These are phyloP conservation scores for Rhinella marina DNA, from an alignment of 2,797 vertebrate species.

Conservation along the genomic window DNA sequence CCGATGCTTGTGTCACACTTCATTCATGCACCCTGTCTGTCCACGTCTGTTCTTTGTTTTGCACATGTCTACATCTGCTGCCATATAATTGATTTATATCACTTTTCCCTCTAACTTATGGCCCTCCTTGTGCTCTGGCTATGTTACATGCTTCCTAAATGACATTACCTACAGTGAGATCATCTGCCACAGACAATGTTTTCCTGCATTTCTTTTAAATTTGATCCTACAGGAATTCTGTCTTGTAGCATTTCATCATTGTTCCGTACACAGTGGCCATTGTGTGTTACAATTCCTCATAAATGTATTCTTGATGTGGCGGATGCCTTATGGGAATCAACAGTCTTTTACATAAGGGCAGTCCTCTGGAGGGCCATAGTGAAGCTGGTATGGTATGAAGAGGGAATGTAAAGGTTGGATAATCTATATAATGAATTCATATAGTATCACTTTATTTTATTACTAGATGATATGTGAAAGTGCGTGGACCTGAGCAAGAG, in stretches of 20 bases:
- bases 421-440: too few relatives aligned
- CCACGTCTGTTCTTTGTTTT: background rate
- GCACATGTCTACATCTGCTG: slow-evolving; percentile 4
- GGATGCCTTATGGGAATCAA: background rate
- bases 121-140: slow-evolving; percentile 1
- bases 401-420: too few relatives aligned
- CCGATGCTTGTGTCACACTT: slow-evolving; percentile 3
- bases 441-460: too few relatives aligned
- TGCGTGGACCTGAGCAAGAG: too few relatives aligned
- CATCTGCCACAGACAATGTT: slow-evolving; percentile 26
- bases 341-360: background rate
- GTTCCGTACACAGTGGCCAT: background rate
- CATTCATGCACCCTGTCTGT: background rate
- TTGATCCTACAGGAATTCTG: slow-evolving; percentile 37
- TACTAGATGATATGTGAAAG: too few relatives aligned
- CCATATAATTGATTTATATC: slow-evolving; percentile 28
- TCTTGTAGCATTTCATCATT: slow-evolving; percentile 19
- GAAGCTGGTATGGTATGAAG: too few relatives aligned
- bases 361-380: background rate
- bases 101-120: background rate
- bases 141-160: slow-evolving; percentile 16
- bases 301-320: background rate
- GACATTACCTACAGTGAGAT: slow-evolving; percentile 29
- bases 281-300: background rate
- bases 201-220: slow-evolving; percentile 2